A percentile compares a stretch with the other conserved stretches of the same genome.
Evolutionary conservation across 2,113 vertebrate genomes (phyloP).

Genomic region (Cinclus mexicanus): DNA sequence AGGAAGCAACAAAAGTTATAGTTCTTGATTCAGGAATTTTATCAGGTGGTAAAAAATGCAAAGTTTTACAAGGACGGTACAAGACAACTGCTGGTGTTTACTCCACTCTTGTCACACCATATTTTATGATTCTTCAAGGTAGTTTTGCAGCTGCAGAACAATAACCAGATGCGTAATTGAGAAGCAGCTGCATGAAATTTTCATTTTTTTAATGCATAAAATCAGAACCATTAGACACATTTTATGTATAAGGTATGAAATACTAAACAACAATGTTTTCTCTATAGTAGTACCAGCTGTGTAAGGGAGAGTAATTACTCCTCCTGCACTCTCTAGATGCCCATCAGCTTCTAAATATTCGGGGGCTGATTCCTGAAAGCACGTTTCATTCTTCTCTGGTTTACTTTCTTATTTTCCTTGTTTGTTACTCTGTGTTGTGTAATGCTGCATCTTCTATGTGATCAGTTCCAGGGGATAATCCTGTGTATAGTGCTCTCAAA

Average conservation of each 20-base stretch:
- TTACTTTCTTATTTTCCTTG: not conserved
- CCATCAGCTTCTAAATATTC: slow-evolving; percentile 59
- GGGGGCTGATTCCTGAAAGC: not conserved
- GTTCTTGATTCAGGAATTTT: not conserved
- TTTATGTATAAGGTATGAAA: slow-evolving; percentile 44
- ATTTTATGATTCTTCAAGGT: slow-evolving; percentile 53
- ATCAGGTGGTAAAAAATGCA: not conserved
- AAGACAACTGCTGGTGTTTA: slow-evolving; percentile 50
- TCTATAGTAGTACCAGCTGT: slow-evolving; percentile 59
- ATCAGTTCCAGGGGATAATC: not conserved
- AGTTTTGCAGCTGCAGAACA: slow-evolving; percentile 51
- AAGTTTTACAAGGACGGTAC: not conserved
- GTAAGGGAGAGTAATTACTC: slow-evolving; percentile 53
- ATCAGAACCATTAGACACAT: slow-evolving; percentile 27
- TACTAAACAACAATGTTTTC: slow-evolving; percentile 38
- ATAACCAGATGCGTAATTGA: slow-evolving; percentile 66
- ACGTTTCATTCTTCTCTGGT: not conserved
- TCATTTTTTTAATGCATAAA: slow-evolving; percentile 59
- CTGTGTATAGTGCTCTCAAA: not conserved
- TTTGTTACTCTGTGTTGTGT: not conserved
- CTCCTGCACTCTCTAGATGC: slow-evolving; percentile 51
- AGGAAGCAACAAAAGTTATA: not conserved
- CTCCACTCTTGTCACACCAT: not conserved
- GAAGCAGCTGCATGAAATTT: slow-evolving; percentile 59
- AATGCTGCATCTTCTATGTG: not conserved